Base-by-base conservation (phyloP, 2,113 vertebrate genomes). In the Pandion haliaetus region DNA sequence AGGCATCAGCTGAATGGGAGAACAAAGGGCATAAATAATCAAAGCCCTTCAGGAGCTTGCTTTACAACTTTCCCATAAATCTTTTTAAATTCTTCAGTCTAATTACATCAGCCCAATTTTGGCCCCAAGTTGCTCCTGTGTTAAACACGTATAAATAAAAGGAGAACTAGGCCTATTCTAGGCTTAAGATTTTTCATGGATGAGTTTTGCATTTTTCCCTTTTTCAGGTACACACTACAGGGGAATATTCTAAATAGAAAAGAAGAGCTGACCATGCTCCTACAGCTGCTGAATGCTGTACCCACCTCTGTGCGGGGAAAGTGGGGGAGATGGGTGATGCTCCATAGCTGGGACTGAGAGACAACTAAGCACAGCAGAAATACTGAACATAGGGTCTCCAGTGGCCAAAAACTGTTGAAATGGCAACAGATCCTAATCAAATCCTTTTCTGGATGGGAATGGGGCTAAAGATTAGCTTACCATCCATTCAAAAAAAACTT, bases 1-100 rank as follows among this genome's bases (percentile, higher is more conserved):
- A 95, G 80, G 32, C 50, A 78, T 42, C 72, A 81, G 24, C 59
- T 93, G 70, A 94, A 92, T 1, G 1, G 61, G 69, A 96, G 40
- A 95, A 92, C 57, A 95, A 97, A 95, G 69, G 32, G 70, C 65
- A 93, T 84, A 97, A 95, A 91, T 19, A 92, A 79, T 88, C 80
- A 94, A 91, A 95, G 83, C 65, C 72, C 36, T 72, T 78, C 80
- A 91, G 62, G 14, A 92, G 5, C 23, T 69, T 13, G 0, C 28
- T 84, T 89, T 66, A 36, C 12, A 79, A 57, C 40, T 84, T 92
- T 79, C 49, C 28, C 18, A 40, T 63, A 71, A 74, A 84, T 34
- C 10, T 47, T 81, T 76, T 67, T 8, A 6, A 42, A 65, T 52
- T 79, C 44, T 91, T 95, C 34, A 40, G 28, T 58, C 54, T 95